Evolutionary conservation across 2,888 invertebrate species (phyloP).

Genomic region (Acrocyrtus sp.): DNA sequence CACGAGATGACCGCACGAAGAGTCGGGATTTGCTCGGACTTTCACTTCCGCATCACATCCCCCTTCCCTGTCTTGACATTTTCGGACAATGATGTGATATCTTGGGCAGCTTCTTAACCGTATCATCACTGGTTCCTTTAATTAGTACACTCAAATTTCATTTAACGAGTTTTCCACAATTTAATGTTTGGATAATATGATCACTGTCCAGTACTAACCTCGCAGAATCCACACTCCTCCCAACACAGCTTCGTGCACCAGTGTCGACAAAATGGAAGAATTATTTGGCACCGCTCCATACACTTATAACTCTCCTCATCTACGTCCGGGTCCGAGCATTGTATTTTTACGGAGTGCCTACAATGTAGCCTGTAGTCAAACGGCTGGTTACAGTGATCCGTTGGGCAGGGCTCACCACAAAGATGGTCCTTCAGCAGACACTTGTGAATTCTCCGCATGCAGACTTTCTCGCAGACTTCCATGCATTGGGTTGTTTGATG

Average conservation of each 20-base stretch:
- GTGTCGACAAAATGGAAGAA: no score
- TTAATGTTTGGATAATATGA: no score
- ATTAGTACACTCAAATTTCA: no score
- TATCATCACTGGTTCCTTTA: not conserved
- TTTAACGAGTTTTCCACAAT: no score
- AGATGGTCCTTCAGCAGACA: slow-evolving; percentile 4
- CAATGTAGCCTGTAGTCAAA: slow-evolving; percentile 5
- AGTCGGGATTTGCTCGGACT: not conserved
- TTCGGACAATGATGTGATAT: not conserved
- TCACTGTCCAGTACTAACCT: slow-evolving; percentile 7
- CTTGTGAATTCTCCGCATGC: not conserved
- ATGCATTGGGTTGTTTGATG: slow-evolving; percentile 1
- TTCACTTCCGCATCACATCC: not conserved
- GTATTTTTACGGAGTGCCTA: not conserved
- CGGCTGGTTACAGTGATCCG: not conserved
- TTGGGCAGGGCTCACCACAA: slow-evolving; percentile 1
- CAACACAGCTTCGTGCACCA: slow-evolving; percentile 25
- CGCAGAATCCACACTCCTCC: slow-evolving; percentile 48
- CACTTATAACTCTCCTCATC: slow-evolving; percentile 6
- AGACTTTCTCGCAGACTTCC: not conserved
- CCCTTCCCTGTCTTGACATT: not conserved
- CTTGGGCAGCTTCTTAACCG: not conserved
- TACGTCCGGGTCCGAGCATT: not conserved
- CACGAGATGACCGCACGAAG: slow-evolving; percentile 25
- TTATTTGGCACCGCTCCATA: not conserved